These are phyloP conservation scores for Tenrec ecaudatus DNA, from an alignment of 2,113 vertebrate species.

Conservation along the genomic window DNA sequence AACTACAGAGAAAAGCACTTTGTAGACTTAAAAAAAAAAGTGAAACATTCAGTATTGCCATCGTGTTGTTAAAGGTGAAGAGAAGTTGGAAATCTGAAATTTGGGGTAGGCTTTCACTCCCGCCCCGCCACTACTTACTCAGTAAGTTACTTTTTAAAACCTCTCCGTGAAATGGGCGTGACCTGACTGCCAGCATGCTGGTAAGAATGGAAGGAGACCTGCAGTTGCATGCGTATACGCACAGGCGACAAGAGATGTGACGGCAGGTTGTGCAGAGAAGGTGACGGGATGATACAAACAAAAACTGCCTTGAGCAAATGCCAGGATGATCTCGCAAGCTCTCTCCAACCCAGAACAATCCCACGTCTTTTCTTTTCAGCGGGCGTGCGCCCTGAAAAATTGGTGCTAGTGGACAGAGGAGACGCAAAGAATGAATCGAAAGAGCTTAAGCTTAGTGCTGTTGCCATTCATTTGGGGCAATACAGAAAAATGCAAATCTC, in stretches of 20 bases:
- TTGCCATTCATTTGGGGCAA: background rate
- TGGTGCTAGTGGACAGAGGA: too few species aligned
- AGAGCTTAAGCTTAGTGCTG: background rate
- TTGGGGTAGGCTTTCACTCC: slow-evolving; percentile 40
- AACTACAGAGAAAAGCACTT: slow-evolving; percentile 10
- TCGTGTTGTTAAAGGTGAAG: background rate
- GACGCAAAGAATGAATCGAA: slow-evolving; percentile 8
- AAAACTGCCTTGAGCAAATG: background rate
- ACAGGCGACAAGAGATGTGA: background rate
- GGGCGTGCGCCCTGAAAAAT: background rate
- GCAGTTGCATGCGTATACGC: background rate
- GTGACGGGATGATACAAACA: background rate
- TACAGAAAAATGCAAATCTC: background rate
- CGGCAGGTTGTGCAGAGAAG: background rate
- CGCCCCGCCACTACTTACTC: slow-evolving; percentile 1
- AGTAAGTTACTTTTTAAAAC: background rate
- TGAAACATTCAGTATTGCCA: background rate
- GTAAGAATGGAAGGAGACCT: background rate
- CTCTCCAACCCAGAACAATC: background rate
- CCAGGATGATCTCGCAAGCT: background rate
- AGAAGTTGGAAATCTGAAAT: slow-evolving; percentile 49
- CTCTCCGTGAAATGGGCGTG: slow-evolving; percentile 34
- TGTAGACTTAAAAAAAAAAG: background rate
- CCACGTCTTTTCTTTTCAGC: background rate
- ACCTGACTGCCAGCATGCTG: background rate